Percentiles rank a stretch among this genome's conserved stretches.
Conservation (phyloP, 2,113 vertebrate genomes). For the Nyctibius bracteatus region DNA sequence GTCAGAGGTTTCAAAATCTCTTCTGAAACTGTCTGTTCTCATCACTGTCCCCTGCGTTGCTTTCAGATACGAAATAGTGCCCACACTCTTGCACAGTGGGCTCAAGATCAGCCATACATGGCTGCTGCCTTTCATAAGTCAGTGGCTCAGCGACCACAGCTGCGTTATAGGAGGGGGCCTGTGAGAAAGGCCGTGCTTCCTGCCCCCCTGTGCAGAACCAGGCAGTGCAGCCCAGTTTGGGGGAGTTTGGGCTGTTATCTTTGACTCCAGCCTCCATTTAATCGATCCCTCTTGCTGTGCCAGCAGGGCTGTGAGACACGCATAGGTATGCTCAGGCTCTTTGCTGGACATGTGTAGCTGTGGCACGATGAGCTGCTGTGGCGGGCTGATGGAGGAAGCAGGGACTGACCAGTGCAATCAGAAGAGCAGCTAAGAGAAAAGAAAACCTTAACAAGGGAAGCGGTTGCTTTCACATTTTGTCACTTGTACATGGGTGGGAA, state of each 20-base stretch:
- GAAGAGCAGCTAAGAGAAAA: neutral
- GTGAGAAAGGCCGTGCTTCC: neutral
- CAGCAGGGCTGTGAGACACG: neutral
- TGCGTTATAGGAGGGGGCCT: neutral
- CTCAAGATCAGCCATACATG: accelerated
- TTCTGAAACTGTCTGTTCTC: neutral
- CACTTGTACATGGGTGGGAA: neutral
- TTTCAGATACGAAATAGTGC: neutral
- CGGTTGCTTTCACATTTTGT: neutral
- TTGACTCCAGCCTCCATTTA: neutral
- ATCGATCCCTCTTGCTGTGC: neutral
- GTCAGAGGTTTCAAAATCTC: neutral
- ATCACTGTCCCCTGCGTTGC: neutral
- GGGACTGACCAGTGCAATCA: neutral
- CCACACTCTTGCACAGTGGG: neutral
- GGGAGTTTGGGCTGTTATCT: neutral
- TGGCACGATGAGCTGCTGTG: neutral
- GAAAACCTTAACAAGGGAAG: neutral
- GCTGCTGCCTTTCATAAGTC: neutral
- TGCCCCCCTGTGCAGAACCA: neutral
- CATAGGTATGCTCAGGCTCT: neutral
- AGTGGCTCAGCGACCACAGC: neutral
- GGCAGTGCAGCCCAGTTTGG: neutral
- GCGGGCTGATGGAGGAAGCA: neutral
- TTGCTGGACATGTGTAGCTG: neutral